phyloP scores from a whole-genome alignment of 2,113 vertebrate species.

The Tenebrosternarchus preto region DNA sequence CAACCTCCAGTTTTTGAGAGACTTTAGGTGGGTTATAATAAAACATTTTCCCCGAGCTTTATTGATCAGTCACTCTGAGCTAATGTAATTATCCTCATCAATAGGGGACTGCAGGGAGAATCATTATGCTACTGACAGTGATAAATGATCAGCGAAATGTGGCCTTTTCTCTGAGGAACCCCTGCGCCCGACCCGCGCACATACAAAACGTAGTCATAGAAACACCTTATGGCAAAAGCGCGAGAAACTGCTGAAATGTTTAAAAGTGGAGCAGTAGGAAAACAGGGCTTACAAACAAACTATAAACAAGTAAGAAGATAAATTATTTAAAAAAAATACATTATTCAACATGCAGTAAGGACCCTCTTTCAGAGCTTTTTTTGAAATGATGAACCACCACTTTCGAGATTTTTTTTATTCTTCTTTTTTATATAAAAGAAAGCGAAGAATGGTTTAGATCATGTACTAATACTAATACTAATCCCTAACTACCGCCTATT shows the following conservation, averaged over 20 bases:
- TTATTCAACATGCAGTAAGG: no score
- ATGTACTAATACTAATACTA: no score
- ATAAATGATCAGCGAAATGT: conserved; percentile 99
- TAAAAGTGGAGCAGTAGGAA: conserved; percentile 30
- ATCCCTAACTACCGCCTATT: no score
- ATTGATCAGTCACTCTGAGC: conserved; percentile 99
- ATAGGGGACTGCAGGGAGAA: conserved; percentile 99
- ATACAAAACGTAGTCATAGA: conserved; percentile 85
- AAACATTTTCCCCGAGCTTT: conserved; percentile 90
- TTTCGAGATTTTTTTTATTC: no score
- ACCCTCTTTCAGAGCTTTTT: no score
- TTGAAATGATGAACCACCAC: no score
- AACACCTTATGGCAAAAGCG: conserved; percentile 85
- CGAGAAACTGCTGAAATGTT: conserved; percentile 73
- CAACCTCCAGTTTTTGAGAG: conserved; percentile 59
- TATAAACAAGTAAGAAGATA: no score
- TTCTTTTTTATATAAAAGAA: no score
- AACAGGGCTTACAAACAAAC: neutral
- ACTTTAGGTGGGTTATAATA: conserved; percentile 84
- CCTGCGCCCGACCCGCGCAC: conserved; percentile 84
- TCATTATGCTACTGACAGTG: conserved; percentile 99
- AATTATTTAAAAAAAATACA: no score
- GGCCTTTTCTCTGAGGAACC: conserved; percentile 91
- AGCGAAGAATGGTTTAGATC: no score
- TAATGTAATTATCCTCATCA: conserved; percentile 99